phyloP scores from a whole-genome alignment of 30 jellyfish, hydroid and myxozoan species.

The Chrysaora quinquecirrha region DNA sequence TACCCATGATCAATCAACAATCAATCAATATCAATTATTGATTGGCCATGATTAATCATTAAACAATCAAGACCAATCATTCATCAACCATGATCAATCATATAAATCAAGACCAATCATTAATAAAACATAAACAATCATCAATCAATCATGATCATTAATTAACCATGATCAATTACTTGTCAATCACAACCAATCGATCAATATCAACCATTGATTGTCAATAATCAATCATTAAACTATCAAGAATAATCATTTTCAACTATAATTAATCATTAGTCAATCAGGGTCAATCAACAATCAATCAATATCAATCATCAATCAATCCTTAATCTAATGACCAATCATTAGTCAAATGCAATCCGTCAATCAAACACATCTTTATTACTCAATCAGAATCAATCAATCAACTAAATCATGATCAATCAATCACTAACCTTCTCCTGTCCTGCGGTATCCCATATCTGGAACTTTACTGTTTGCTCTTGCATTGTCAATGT shows the following conservation, averaged over 20 bases:
- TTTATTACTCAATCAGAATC: neutral
- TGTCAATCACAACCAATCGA: too few relatives aligned
- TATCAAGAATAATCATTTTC: neutral
- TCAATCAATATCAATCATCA: neutral
- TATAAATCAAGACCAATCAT: neutral
- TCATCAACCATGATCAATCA: neutral
- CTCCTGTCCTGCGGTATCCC: slow-evolving; percentile 99
- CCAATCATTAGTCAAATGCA: neutral
- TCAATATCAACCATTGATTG: too few relatives aligned
- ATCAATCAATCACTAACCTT: slow-evolving; percentile 22
- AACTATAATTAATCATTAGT: neutral
- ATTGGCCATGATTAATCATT: neutral
- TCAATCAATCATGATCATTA: too few relatives aligned
- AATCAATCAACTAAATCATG: neutral
- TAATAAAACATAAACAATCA: too few relatives aligned
- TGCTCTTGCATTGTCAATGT: slow-evolving; percentile 64
- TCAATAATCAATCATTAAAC: too few relatives aligned
- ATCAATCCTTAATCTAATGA: neutral
- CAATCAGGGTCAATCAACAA: neutral
- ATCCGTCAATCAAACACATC: neutral
- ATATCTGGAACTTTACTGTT: slow-evolving; percentile 78
- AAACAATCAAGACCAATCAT: neutral
- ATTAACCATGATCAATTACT: too few relatives aligned
- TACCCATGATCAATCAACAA: too few relatives aligned
- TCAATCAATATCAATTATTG: neutral